Evolutionary conservation across 2,113 vertebrate genomes (phyloP).

Genomic region (Campylomormyrus numenius): DNA sequence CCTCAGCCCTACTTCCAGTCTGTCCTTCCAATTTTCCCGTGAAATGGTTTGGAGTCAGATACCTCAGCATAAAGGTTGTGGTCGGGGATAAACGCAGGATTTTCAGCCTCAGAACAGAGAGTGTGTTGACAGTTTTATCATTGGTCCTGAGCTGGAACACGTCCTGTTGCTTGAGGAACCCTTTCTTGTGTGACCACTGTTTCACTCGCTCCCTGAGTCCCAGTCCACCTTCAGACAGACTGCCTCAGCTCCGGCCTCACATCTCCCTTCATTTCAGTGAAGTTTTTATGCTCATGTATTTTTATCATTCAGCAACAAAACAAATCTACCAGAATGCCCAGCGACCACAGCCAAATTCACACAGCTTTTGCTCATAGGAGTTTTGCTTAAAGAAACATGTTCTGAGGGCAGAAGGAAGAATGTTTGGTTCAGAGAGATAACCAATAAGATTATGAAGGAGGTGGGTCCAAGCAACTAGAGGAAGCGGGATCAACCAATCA

Average conservation of each 20-base stretch:
- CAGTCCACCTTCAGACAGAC: background rate
- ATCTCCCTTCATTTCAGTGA: background rate
- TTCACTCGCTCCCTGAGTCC: background rate
- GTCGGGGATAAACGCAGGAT: background rate
- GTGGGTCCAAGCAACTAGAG: too few species aligned
- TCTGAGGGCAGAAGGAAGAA: too few species aligned
- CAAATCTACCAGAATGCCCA: background rate
- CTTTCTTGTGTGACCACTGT: background rate
- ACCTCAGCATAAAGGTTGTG: background rate
- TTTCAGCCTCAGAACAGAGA: background rate
- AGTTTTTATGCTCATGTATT: background rate
- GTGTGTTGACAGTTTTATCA: background rate
- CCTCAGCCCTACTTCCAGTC: background rate
- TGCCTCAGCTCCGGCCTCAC: background rate
- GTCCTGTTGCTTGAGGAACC: background rate
- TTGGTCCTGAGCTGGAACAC: background rate
- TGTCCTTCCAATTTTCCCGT: background rate
- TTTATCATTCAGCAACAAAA: background rate
- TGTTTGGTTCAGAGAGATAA: too few species aligned
- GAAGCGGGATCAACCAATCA: too few species aligned
- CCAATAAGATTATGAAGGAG: too few species aligned
- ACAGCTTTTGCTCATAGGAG: background rate
- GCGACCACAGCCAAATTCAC: background rate
- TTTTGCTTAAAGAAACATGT: too few species aligned
- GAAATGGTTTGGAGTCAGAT: background rate